Conservation (phyloP, 92 coral and sea anemone species). For the Porites divaricata region DNA sequence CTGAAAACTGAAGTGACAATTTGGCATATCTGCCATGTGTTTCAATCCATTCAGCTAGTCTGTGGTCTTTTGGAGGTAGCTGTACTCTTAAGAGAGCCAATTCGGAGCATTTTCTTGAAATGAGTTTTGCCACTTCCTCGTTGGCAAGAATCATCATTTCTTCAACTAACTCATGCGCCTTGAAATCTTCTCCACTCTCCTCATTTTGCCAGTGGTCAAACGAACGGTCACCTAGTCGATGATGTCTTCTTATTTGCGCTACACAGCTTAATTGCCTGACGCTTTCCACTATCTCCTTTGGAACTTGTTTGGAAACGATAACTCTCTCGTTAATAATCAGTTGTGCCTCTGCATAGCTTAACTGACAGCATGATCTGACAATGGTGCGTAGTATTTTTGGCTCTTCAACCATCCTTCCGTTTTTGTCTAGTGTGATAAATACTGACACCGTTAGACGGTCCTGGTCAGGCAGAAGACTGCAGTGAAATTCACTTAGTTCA, state of each 20-base stretch:
- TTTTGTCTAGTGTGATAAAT: constrained; percentile 43
- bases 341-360: constrained; percentile 82
- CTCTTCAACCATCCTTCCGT: constrained; percentile 51
- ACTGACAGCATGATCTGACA: constrained; percentile 69
- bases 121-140: constrained; percentile 57
- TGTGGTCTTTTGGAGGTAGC: constrained; percentile 80
- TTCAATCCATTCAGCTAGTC: constrained; percentile 76
- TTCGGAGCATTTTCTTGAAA: constrained; percentile 30
- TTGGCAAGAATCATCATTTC: constrained; percentile 93
- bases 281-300: constrained; percentile 20
- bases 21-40: constrained; percentile 57
- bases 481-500: constrained; percentile 65
- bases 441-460: constrained; percentile 82
- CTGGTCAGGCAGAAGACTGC: constrained; percentile 75
- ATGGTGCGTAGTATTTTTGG: constrained; percentile 66
- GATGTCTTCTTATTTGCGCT: constrained; percentile 61
- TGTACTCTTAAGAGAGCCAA: constrained; percentile 71
- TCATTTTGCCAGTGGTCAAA: constrained; percentile 63
- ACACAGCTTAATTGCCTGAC: constrained; percentile 50
- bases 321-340: constrained; percentile 38
- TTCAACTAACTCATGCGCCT: constrained; percentile 92
- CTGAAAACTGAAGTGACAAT: constrained; percentile 46
- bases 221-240: constrained; percentile 75
- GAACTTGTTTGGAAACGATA: not conserved
- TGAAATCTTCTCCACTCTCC: constrained; percentile 44